Evolutionary conservation across 1,140 invertebrate species (phyloP), one percentile per base, ranked within the genome.

Genomic region (Gryllus bimaculatus): DNA sequence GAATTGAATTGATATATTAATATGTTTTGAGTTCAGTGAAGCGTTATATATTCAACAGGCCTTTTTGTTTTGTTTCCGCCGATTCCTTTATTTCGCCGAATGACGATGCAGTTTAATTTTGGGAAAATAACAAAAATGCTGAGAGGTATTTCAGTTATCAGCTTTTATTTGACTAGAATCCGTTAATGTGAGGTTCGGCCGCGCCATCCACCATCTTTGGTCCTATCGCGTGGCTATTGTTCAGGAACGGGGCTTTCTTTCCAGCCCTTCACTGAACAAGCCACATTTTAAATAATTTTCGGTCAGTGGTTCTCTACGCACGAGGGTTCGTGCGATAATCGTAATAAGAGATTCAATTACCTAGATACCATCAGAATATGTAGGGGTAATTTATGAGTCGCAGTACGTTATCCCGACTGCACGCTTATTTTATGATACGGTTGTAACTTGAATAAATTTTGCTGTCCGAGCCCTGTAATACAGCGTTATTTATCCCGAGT

Each of bases 271-370:
- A 39, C 26, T 39, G 26, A 39, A 39, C 26, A 39, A 39, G 1
- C 26, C 26, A 39, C 26, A 39, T 39, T 39, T 39, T 39, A 39
- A 66, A 66, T 66, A 18, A 66, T 66, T 13, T 66, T 66, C 54
- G 54, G 54, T 66, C 54, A 66, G 10, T 66, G 54, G 54, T 66
- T 66, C 7, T 66, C 10, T 66, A 66, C 10, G 54, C 54, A 66
- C 54, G 54, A 66, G 54, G 7, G 54, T 10, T 66, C 54, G 54
- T 66, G 54, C 54, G 54, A 66, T 66, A 66, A 66, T 66, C 54
- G 54, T 66, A 66, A 66, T 66, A 66, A 66, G 54, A 66, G 54
- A 66, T 66, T 66, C 54, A 66, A 66, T 66, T 66, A 66, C 54
- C 54, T 66, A 66, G 54, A 66, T 66, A 66, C 54, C 54, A 66